Percentiles rank a stretch among this genome's conserved stretches.
Conservation (phyloP, 2,113 vertebrate species). For the Eudyptes chrysolophus region DNA sequence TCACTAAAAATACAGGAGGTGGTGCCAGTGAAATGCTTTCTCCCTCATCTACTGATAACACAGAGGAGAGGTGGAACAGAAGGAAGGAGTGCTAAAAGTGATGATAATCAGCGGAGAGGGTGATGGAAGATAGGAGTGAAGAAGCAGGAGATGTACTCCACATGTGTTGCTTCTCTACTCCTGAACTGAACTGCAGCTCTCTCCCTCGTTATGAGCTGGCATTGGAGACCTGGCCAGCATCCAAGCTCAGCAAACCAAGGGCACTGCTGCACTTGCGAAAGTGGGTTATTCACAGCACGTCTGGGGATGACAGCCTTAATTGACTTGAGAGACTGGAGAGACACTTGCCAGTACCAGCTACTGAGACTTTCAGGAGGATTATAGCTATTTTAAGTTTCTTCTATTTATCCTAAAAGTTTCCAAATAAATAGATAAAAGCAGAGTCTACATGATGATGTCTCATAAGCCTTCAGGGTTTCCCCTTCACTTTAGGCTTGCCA, state of each 20-base stretch:
- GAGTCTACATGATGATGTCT: not conserved
- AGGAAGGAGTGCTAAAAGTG: not conserved
- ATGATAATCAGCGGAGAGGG: not conserved
- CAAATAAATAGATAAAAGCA: not conserved
- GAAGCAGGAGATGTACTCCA: not conserved
- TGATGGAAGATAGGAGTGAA: not conserved
- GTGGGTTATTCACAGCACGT: not conserved
- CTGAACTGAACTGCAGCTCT: not conserved
- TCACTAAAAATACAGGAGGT: not conserved
- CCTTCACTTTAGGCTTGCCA: not conserved
- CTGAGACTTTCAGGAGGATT: not conserved
- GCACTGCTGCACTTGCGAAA: not conserved
- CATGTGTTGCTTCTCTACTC: not conserved
- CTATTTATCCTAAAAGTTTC: not conserved
- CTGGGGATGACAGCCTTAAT: not conserved
- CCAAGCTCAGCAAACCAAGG: not conserved
- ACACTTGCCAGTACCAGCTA: not conserved
- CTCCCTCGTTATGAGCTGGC: not conserved
- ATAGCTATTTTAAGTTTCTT: not conserved
- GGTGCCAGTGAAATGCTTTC: not conserved
- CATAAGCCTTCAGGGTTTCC: not conserved
- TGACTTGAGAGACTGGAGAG: not conserved
- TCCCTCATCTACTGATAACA: not conserved
- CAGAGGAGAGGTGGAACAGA: not conserved
- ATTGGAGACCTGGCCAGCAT: not conserved